Percentiles rank a stretch among this genome's conserved stretches.
These are phyloP conservation scores for Elegia similella DNA, from an alignment of 2,888 invertebrate species.

Conservation along the genomic window DNA sequence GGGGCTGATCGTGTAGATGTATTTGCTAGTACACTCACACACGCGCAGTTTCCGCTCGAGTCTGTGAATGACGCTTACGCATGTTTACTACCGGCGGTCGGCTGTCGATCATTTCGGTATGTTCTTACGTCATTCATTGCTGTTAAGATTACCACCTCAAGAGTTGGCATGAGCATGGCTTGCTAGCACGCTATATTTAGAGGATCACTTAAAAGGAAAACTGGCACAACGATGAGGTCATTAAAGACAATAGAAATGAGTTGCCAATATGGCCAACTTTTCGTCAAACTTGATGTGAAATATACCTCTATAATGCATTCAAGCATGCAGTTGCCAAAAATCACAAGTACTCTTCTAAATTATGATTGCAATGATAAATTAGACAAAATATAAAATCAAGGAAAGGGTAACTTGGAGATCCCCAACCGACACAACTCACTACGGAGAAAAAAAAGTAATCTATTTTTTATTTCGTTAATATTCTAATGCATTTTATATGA, in stretches of 20 bases:
- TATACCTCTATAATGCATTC: too few species aligned
- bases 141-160: slow-evolving; percentile 39
- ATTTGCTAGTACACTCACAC: slow-evolving; percentile 41
- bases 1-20: slow-evolving; percentile 12
- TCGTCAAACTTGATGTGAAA: too few species aligned
- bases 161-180: slow-evolving; percentile 18
- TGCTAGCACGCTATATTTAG: slow-evolving; percentile 5
- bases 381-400: too few species aligned
- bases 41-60: slow-evolving; percentile 54
- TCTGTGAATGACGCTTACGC: slow-evolving; percentile 73
- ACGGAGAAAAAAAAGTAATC: too few species aligned
- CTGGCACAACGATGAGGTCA: background rate
- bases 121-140: slow-evolving; percentile 61
- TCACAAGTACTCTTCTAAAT: too few species aligned
- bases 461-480: too few species aligned
- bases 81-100: slow-evolving; percentile 65
- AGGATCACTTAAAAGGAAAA: background rate
- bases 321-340: too few species aligned
- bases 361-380: too few species aligned
- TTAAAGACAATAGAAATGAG: background rate
- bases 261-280: background rate
- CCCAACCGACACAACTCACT: too few species aligned
- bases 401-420: too few species aligned
- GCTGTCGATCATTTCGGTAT: slow-evolving; percentile 66
- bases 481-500: too few species aligned